A percentile compares a stretch with the other conserved stretches of the same genome.
phyloP scores from a whole-genome alignment of 2,797 vertebrate genomes.

The Liasis olivaceus region DNA sequence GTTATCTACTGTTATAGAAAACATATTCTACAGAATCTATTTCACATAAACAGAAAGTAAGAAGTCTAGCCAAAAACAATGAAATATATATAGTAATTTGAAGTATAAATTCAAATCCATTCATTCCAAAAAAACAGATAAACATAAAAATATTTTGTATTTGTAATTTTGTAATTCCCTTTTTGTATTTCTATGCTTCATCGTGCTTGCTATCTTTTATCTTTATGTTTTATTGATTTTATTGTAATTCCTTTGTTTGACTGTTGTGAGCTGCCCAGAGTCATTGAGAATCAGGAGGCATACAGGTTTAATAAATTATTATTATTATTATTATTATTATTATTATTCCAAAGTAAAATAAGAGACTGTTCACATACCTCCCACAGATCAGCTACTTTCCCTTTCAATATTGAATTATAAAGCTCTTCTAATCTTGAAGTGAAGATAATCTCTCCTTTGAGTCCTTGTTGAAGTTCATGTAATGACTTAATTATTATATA shows the following conservation, averaged over 20 bases:
- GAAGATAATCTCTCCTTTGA: constrained; percentile 66
- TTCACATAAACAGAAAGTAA: neutral
- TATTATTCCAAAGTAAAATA: neutral
- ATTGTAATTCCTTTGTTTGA: neutral
- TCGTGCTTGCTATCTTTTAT: neutral
- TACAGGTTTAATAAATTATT: neutral
- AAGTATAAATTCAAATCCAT: neutral
- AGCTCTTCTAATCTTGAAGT: constrained; percentile 64
- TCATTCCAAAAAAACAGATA: neutral
- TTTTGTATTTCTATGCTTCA: neutral
- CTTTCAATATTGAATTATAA: constrained; percentile 52
- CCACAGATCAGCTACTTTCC: constrained; percentile 64
- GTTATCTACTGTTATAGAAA: neutral
- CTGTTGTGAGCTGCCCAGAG: too few relatives aligned
- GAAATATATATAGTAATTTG: too few relatives aligned
- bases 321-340: neutral
- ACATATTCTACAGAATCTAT: neutral
- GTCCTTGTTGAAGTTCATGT: constrained; percentile 57
- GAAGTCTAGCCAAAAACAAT: neutral
- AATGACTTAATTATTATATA: constrained; percentile 63
- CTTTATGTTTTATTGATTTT: neutral
- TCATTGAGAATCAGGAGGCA: too few relatives aligned
- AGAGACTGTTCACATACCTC: constrained; percentile 52
- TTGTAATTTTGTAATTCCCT: neutral
- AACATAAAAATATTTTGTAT: neutral